phyloP scores from a whole-genome alignment of 2,888 invertebrate genomes.

The Drosophila helvetica region DNA sequence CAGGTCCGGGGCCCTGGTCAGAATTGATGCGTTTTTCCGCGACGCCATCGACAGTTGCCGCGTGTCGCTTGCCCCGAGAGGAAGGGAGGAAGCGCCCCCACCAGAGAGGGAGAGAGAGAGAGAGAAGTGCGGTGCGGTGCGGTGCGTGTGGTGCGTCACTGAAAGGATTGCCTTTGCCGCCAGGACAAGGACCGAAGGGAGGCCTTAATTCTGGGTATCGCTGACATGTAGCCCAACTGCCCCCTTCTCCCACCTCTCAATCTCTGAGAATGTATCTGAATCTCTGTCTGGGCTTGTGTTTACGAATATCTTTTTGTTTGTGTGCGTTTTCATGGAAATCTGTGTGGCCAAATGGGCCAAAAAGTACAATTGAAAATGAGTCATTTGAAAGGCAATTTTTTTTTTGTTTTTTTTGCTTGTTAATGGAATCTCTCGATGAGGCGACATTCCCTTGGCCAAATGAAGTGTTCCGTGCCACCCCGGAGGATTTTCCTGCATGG shows the following conservation, averaged over 20 bases:
- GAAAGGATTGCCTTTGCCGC: constrained; percentile 9
- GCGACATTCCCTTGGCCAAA: constrained; percentile 23
- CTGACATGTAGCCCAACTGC: constrained; percentile 11
- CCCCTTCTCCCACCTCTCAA: neutral
- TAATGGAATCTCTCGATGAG: constrained; percentile 35
- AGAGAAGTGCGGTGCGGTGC: constrained; percentile 6
- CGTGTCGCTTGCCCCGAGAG: constrained; percentile 66
- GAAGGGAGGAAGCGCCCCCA: constrained; percentile 10
- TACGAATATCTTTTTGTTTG: constrained; percentile 14
- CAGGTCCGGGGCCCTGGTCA: constrained; percentile 36
- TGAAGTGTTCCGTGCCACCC: constrained; percentile 29
- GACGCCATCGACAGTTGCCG: constrained; percentile 66
- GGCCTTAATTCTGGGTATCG: constrained; percentile 8
- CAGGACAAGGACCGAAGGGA: neutral
- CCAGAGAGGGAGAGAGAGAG: constrained; percentile 4
- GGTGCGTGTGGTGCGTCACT: neutral
- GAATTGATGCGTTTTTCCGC: constrained; percentile 76
- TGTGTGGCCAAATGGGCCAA: constrained; percentile 18
- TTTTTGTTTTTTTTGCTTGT: too few relatives aligned
- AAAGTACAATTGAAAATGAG: constrained; percentile 33
- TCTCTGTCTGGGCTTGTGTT: constrained; percentile 27
- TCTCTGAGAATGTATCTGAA: neutral
- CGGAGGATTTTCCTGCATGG: neutral
- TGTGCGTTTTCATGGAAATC: constrained; percentile 37
- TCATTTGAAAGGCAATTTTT: constrained; percentile 29